Conservation (phyloP, 2,113 vertebrate species). For the Jaculus jaculus region DNA sequence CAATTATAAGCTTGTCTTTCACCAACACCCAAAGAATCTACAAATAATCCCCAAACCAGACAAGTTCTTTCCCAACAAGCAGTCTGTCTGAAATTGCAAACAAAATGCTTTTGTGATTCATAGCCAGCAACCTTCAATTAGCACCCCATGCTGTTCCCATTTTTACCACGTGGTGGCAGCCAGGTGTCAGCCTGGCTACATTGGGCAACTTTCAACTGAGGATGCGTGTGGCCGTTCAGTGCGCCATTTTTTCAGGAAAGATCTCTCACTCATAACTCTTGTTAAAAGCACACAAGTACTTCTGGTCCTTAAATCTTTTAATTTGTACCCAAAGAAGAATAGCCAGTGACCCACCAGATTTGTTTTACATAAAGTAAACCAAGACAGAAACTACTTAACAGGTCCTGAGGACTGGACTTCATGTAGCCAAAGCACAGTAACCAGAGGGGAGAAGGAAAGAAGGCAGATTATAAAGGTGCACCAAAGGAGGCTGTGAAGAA, state of each 20-base stretch:
- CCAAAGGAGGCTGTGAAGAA: neutral
- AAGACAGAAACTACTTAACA: neutral
- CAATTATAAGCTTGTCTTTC: neutral
- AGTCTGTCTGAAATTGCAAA: neutral
- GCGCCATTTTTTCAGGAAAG: neutral
- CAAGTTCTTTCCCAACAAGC: neutral
- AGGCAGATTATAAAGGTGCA: neutral
- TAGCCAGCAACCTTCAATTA: neutral
- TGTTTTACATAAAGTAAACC: neutral
- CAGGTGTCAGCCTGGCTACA: neutral
- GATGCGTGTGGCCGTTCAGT: neutral
- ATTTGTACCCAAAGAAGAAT: neutral
- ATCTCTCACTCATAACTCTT: neutral
- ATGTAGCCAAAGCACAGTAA: neutral
- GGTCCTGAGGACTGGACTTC: neutral
- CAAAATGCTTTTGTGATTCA: neutral
- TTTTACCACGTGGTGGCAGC: constrained; percentile 62
- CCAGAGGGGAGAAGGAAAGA: neutral
- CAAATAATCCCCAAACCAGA: neutral
- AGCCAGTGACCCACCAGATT: neutral
- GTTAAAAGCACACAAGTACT: neutral
- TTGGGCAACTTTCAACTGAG: neutral
- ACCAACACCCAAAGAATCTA: neutral
- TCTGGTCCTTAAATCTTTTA: neutral
- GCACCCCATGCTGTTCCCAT: neutral